These are phyloP conservation scores for Agelas oroides DNA, from an alignment of 37 sponge, comb jelly and placozoan species.

Conservation along the genomic window DNA sequence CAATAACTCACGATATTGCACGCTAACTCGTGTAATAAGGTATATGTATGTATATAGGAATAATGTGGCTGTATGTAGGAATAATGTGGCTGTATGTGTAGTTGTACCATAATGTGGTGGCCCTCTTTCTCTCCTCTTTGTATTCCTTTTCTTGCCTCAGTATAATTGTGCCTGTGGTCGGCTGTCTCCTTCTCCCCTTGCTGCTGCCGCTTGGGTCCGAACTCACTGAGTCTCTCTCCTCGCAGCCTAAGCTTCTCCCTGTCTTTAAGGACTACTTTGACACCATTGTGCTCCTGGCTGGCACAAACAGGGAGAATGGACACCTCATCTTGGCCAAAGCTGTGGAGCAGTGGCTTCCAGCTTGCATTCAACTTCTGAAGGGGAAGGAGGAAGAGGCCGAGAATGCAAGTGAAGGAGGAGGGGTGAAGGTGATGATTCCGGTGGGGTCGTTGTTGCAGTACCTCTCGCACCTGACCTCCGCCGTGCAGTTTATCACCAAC, in stretches of 20 bases:
- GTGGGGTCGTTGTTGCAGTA: slow-evolving; percentile 45
- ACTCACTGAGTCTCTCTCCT: slow-evolving; percentile 20
- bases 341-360: slow-evolving; percentile 67
- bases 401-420: background rate
- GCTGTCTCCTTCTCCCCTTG: slow-evolving; percentile 39
- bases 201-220: slow-evolving; percentile 59
- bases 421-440: slow-evolving; percentile 6
- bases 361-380: slow-evolving; percentile 12
- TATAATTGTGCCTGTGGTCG: background rate
- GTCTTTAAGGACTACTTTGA: slow-evolving; percentile 61
- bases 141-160: too few species aligned
- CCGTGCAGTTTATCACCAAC: slow-evolving; percentile 48
- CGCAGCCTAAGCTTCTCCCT: background rate
- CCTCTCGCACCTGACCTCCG: slow-evolving; percentile 56
- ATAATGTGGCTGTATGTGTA: too few species aligned
- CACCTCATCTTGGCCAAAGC: slow-evolving; percentile 57
- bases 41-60: too few species aligned
- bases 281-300: slow-evolving; percentile 55
- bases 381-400: background rate
- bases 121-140: too few species aligned
- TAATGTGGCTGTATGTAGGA: too few species aligned
- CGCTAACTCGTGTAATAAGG: too few species aligned
- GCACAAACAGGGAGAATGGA: slow-evolving; percentile 45
- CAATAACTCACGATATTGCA: too few species aligned
- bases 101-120: too few species aligned